These are phyloP conservation scores for Geotrupes spiniger DNA, from an alignment of 2,888 invertebrate species.

Conservation along the genomic window DNA sequence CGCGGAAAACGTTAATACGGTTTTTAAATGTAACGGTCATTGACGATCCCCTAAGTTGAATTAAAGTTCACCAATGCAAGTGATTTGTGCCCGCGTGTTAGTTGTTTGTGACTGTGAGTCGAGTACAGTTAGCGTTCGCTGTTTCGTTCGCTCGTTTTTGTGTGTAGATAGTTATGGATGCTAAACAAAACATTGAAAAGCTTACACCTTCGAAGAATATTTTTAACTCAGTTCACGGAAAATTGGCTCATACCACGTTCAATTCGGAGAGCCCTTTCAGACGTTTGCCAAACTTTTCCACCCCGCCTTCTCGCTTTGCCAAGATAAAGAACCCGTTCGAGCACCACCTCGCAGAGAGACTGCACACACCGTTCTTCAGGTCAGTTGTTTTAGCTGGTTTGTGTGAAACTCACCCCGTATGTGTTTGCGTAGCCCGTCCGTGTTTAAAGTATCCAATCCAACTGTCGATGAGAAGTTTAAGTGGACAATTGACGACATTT, in stretches of 20 bases:
- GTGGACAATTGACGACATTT: slow-evolving; percentile 72
- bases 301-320: slow-evolving; percentile 58
- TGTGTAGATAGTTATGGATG: slow-evolving; percentile 24
- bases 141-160: too few relatives aligned
- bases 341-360: slow-evolving; percentile 59
- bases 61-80: too few relatives aligned
- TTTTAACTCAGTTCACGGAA: slow-evolving; percentile 22
- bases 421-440: slow-evolving; percentile 43
- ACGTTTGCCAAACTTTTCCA: slow-evolving; percentile 49
- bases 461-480: slow-evolving; percentile 54
- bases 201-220: slow-evolving; percentile 20
- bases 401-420: background rate
- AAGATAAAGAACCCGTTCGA: slow-evolving; percentile 69
- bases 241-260: slow-evolving; percentile 21
- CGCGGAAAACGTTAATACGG: slow-evolving; percentile 18
- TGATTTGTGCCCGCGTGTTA: too few relatives aligned
- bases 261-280: slow-evolving; percentile 44
- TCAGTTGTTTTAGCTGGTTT: slow-evolving; percentile 37
- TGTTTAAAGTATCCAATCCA: slow-evolving; percentile 46
- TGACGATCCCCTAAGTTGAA: too few relatives aligned
- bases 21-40: slow-evolving; percentile 15
- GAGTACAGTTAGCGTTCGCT: slow-evolving; percentile 17
- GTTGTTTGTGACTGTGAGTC: too few relatives aligned
- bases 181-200: slow-evolving; percentile 19
- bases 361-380: slow-evolving; percentile 71